A percentile compares a stretch with the other conserved stretches of the same genome.
phyloP scores from a whole-genome alignment of 2,113 vertebrate species.

The Colossoma macropomum region DNA sequence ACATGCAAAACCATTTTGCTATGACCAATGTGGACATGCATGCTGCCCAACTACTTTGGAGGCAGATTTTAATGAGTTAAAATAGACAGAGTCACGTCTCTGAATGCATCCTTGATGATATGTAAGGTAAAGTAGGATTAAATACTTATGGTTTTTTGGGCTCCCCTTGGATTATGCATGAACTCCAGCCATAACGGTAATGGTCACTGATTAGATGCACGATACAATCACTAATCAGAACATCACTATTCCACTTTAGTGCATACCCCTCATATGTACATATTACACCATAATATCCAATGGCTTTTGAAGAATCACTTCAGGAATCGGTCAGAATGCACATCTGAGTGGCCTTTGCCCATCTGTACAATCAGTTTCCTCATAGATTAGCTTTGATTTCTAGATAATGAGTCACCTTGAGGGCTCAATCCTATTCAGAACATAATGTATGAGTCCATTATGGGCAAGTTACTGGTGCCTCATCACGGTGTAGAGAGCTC shows the following conservation, averaged over 20 bases:
- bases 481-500: neutral
- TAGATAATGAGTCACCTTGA: slow-evolving; percentile 15
- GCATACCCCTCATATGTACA: neutral
- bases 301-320: neutral
- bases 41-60: no score
- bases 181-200: neutral
- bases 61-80: no score
- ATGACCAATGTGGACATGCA: neutral
- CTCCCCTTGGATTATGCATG: no score
- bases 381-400: slow-evolving; percentile 12
- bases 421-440: neutral
- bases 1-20: no score
- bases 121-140: neutral
- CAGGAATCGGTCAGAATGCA: neutral
- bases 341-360: neutral
- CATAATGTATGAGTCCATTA: slow-evolving; percentile 18
- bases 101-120: neutral
- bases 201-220: neutral
- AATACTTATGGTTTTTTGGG: no score
- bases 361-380: neutral
- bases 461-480: neutral
- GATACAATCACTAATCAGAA: neutral
- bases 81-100: no score
- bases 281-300: neutral
- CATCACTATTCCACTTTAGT: neutral